phyloP scores from a whole-genome alignment of 2,888 invertebrate genomes.

The Corythucha ciliata region DNA sequence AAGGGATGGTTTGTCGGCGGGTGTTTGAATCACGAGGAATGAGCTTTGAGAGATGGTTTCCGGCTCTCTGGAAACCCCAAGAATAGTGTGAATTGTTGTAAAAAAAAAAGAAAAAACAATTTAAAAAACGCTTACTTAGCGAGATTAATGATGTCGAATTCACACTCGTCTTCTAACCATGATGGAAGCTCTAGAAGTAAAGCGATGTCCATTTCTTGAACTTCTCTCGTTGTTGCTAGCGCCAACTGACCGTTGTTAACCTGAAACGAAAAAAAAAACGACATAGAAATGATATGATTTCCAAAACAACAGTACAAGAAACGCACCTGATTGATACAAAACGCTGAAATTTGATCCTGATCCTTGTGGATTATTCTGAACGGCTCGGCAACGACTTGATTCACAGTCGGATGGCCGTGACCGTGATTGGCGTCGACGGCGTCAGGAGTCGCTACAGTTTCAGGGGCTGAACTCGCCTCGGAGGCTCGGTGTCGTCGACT shows the following conservation, averaged over 20 bases:
- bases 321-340: constrained; percentile 83
- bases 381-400: constrained; percentile 49
- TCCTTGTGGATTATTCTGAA: constrained; percentile 97
- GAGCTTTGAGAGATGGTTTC: constrained; percentile 60
- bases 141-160: constrained; percentile 84
- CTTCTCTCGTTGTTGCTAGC: constrained; percentile 88
- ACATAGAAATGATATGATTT: background rate
- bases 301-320: background rate
- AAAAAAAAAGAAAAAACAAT: too few relatives aligned
- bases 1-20: constrained; percentile 47
- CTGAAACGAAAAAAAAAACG: constrained; percentile 41
- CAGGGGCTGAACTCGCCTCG: constrained; percentile 8
- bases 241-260: constrained; percentile 74
- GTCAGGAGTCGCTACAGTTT: constrained; percentile 24
- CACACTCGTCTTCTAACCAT: constrained; percentile 96
- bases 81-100: too few relatives aligned
- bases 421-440: constrained; percentile 25
- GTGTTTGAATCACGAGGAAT: constrained; percentile 83
- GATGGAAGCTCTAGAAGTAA: constrained; percentile 78
- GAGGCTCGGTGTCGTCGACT: constrained; percentile 49
- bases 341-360: constrained; percentile 94
- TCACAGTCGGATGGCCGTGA: too few relatives aligned
- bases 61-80: constrained; percentile 47
- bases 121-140: constrained; percentile 46
- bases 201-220: constrained; percentile 96